Conservation (phyloP, 2,113 vertebrate species). For the Emydura subglobosa region DNA sequence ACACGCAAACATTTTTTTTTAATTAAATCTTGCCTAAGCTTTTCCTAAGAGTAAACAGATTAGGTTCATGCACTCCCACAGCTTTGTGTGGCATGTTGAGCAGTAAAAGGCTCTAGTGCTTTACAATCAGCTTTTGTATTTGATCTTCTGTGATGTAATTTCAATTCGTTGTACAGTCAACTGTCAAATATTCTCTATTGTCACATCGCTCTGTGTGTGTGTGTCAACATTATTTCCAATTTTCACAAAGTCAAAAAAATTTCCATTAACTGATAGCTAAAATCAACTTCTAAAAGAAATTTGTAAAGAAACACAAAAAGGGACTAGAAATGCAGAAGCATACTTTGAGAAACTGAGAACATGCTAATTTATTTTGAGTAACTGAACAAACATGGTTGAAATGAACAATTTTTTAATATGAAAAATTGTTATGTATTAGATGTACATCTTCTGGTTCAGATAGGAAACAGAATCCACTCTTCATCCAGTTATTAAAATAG, state of each 20-base stretch:
- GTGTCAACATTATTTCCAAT: not conserved
- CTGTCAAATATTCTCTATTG: not conserved
- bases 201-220: not conserved
- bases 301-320: not conserved
- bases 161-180: not conserved
- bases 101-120: not conserved
- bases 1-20: not conserved
- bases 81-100: not conserved
- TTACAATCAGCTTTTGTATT: not conserved
- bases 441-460: not conserved
- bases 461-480: not conserved
- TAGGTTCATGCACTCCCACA: not conserved
- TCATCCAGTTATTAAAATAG: not conserved
- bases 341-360: not conserved
- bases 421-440: not conserved
- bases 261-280: not conserved
- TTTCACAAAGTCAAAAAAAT: not conserved
- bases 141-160: not conserved
- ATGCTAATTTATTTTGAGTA: not conserved
- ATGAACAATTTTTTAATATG: not conserved
- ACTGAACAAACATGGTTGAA: not conserved
- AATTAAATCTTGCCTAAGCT: not conserved
- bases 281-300: not conserved
- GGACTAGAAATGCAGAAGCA: rapidly evolving
- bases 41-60: not conserved